Conservation (phyloP, 2,797 vertebrate genomes). For the Ctenochaetus hawaiiensis region DNA sequence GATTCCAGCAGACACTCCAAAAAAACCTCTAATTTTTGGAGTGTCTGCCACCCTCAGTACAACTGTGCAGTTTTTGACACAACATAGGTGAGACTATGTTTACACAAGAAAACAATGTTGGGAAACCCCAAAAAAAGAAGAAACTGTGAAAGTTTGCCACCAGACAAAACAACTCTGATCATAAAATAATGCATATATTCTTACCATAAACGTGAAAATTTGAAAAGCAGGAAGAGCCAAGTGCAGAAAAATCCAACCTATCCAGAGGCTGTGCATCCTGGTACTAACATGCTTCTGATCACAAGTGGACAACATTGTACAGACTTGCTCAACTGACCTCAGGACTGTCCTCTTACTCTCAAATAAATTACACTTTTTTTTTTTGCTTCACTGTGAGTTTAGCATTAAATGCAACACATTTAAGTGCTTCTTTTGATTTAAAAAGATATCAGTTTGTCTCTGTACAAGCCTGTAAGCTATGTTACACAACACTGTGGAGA, state of each 20-base stretch:
- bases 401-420: too few relatives aligned
- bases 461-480: too few relatives aligned
- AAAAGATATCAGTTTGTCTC: too few relatives aligned
- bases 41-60: slow-evolving; percentile 28
- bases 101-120: not conserved
- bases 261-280: not conserved
- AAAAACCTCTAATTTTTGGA: slow-evolving; percentile 22
- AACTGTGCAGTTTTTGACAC: slow-evolving; percentile 11
- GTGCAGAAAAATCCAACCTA: slow-evolving; percentile 21
- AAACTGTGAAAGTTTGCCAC: not conserved
- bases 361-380: too few relatives aligned
- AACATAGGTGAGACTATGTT: not conserved
- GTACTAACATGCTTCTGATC: too few relatives aligned
- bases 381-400: too few relatives aligned
- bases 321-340: too few relatives aligned
- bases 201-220: not conserved
- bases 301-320: too few relatives aligned
- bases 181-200: not conserved
- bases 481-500: too few relatives aligned
- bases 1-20: slow-evolving; percentile 36
- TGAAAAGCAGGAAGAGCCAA: not conserved
- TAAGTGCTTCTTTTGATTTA: too few relatives aligned
- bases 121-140: not conserved
- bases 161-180: not conserved
- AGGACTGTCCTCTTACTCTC: too few relatives aligned